Evolutionary conservation across 1,140 invertebrate species (phyloP), one percentile per base, ranked within the genome.

Genomic region (Papilio helenus): DNA sequence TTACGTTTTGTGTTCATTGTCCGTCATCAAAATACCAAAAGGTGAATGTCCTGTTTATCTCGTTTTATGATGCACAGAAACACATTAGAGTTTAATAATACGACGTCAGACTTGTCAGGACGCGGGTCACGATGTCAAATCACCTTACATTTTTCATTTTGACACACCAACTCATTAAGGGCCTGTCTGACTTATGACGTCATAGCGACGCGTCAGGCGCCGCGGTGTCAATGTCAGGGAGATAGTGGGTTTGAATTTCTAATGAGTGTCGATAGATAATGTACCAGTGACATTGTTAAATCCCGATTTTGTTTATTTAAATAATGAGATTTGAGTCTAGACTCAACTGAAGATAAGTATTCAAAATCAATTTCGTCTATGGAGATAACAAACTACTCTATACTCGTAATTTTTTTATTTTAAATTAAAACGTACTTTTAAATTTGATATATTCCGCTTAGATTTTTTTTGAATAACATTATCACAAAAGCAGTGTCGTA

Each of bases 21-120:
- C 23, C 12, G 23, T 61, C 55, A 26, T 14, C 58, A 29, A 68
- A 68, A 29, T 16, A 68, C 61, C 14, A 68, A 12, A 26, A 68
- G 61, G 61, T 68, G 61, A 68, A 68, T 34, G 61, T 29, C 23
- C 61, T 68, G 61, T 16, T 68, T 68, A 68, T 68, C 26, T 68
- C 61, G 14, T 12, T 29, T 68, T 68, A 61, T 61, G 20, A 61
- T 61, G 61, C 26, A 68, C 61, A 18, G 29, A 34, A 16, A 34
- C 61, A 68, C 61, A 68, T 68, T 29, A 29, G 26, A 68, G 26
- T 29, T 68, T 26, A 68, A 68, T 58, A 58, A 58, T 61, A n/a
- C 4, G 14, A 18, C 4, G 61, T 29, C 26, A 34, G 61, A 68
- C 23, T 14, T 16, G 61, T 16, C 12, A 68, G 26, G 61, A 68